A percentile compares a stretch with the other conserved stretches of the same genome.
phyloP scores from a whole-genome alignment of 2,888 invertebrate species.

The Aromia moschata region DNA sequence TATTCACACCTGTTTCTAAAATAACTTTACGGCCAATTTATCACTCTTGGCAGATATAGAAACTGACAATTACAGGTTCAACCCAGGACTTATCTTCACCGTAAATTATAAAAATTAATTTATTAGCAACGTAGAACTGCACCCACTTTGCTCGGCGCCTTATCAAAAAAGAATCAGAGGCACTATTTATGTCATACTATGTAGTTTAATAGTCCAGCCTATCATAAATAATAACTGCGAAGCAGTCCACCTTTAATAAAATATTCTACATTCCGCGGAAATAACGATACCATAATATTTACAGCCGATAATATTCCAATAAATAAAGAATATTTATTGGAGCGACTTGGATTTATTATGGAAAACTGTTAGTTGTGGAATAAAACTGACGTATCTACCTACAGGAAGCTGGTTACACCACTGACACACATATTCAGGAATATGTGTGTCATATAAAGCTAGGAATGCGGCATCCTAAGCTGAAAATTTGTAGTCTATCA shows the following conservation, averaged over 20 bases:
- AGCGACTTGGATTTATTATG: conserved; percentile 1
- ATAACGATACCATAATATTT: neutral
- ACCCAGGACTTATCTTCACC: neutral
- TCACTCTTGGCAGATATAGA: too few species aligned
- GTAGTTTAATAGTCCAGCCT: conserved; percentile 6
- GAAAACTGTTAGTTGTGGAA: conserved; percentile 12
- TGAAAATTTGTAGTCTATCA: too few species aligned
- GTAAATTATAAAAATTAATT: neutral
- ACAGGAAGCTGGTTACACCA: neutral
- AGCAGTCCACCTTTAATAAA: neutral
- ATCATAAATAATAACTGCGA: conserved; percentile 8
- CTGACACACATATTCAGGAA: conserved; percentile 10
- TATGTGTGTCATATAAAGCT: too few species aligned
- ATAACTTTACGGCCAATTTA: too few species aligned
- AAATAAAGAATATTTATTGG: conserved; percentile 16
- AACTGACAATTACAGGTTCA: too few species aligned
- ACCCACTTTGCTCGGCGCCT: neutral
- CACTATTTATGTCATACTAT: conserved; percentile 1
- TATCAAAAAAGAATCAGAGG: neutral
- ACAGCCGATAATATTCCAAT: conserved; percentile 13
- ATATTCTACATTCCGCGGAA: conserved; percentile 5
- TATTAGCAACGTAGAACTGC: neutral
- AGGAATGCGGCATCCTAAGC: too few species aligned
- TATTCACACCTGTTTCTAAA: too few species aligned
- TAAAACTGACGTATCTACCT: conserved; percentile 13